These are phyloP conservation scores for Okapia johnstoni DNA, from an alignment of 2,113 vertebrate genomes.

Conservation along the genomic window DNA sequence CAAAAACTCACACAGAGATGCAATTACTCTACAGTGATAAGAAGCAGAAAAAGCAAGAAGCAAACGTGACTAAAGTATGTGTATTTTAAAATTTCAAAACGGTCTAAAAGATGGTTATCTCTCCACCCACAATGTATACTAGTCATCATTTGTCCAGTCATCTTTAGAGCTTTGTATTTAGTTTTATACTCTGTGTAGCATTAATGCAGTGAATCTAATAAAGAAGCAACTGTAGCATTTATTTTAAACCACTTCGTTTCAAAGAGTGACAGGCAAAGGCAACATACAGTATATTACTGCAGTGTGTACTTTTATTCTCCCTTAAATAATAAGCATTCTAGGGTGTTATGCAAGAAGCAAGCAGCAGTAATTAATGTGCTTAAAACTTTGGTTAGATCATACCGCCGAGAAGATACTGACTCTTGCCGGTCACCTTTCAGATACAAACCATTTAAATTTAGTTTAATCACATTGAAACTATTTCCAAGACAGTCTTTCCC, in stretches of 20 bases:
- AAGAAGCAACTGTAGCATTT: constrained; percentile 75
- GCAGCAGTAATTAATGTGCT: constrained; percentile 87
- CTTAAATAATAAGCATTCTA: constrained; percentile 73
- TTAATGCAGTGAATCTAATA: constrained; percentile 75
- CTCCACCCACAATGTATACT: neutral
- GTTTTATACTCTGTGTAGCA: constrained; percentile 72
- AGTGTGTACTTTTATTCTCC: constrained; percentile 70
- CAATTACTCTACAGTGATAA: constrained; percentile 62
- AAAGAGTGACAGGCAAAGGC: constrained; percentile 83
- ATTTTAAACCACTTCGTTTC: constrained; percentile 72
- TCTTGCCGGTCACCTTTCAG: constrained; percentile 98
- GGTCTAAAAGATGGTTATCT: constrained; percentile 39
- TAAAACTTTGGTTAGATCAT: constrained; percentile 91
- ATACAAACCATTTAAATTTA: constrained; percentile 92
- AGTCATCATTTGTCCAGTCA: constrained; percentile 44
- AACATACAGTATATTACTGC: constrained; percentile 75
- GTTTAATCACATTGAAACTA: constrained; percentile 82
- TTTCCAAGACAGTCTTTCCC: constrained; percentile 72
- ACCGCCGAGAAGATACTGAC: constrained; percentile 95
- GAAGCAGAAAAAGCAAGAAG: constrained; percentile 72
- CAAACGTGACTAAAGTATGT: constrained; percentile 56
- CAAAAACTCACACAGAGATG: constrained; percentile 66
- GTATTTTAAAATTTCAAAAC: constrained; percentile 35
- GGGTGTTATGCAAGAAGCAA: constrained; percentile 84
- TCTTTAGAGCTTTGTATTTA: constrained; percentile 50